Conservation (phyloP, 2,113 vertebrate species). For the Pseudonaja textilis region DNA sequence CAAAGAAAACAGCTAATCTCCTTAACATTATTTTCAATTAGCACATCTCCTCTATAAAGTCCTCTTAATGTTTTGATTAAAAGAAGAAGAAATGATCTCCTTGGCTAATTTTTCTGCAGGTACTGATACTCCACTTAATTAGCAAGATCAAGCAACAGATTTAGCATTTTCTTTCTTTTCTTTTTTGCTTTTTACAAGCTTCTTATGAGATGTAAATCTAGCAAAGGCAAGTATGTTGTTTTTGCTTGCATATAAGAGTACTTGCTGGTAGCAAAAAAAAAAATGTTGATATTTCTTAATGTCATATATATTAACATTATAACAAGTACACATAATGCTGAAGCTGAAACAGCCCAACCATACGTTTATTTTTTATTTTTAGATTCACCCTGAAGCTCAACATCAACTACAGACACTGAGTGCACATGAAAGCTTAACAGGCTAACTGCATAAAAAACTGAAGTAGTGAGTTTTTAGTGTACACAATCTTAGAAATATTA, state of each 20-base stretch:
- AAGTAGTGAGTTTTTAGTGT: not conserved
- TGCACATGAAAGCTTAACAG: not conserved
- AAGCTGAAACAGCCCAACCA: not conserved
- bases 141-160: not conserved
- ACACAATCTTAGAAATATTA: not conserved
- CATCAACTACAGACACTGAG: not conserved
- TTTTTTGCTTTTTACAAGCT: not conserved
- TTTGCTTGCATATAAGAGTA: not conserved
- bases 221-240: not conserved
- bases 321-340: not conserved
- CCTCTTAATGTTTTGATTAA: not conserved
- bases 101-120: not conserved
- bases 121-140: not conserved
- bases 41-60: not conserved
- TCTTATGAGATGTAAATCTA: not conserved
- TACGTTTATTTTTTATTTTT: not conserved
- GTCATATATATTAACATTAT: not conserved
- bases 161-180: not conserved
- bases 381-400: not conserved
- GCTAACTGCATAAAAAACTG: not conserved
- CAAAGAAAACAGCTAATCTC: not conserved
- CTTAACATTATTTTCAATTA: not conserved
- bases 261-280: not conserved
- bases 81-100: not conserved
- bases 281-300: not conserved